Evolutionary conservation across 2,113 vertebrate species (phyloP).

Genomic region (Penelope pileata): DNA sequence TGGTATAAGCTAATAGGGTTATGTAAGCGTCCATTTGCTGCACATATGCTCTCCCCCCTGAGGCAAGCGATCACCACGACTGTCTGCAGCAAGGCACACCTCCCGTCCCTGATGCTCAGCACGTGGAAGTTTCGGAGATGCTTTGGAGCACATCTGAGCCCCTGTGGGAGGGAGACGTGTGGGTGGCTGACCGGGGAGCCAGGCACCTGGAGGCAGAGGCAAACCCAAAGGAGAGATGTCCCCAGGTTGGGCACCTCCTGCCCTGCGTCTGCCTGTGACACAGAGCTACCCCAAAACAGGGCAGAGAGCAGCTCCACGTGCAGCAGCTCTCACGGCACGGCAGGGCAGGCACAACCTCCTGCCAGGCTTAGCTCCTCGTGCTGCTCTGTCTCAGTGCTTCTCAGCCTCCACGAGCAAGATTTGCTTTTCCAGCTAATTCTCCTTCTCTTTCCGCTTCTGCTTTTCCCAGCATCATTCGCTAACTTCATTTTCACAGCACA

Average conservation of each 20-base stretch:
- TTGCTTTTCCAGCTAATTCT: background rate
- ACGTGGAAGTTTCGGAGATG: background rate
- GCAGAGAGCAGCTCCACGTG: background rate
- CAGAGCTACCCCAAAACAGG: background rate
- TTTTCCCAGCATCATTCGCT: background rate
- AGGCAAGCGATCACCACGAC: background rate
- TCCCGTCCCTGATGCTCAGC: background rate
- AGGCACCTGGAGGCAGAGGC: background rate
- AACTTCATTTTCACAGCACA: background rate
- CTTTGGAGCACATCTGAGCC: background rate
- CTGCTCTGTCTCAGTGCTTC: background rate
- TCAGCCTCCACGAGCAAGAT: background rate
- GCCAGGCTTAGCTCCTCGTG: background rate
- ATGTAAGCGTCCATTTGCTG: constrained; percentile 63
- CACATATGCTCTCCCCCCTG: constrained; percentile 42
- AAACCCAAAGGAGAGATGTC: accelerated
- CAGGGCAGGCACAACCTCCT: background rate
- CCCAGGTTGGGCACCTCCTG: background rate
- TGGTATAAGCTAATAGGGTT: constrained; percentile 28
- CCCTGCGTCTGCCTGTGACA: accelerated
- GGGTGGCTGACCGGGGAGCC: background rate
- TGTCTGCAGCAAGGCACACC: background rate
- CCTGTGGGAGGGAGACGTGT: background rate
- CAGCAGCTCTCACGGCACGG: background rate
- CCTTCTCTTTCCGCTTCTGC: background rate